Percentiles rank a stretch among this genome's conserved stretches.
Evolutionary conservation across 2,113 vertebrate genomes (phyloP).

Genomic region (Oncorhynchus mykiss): DNA sequence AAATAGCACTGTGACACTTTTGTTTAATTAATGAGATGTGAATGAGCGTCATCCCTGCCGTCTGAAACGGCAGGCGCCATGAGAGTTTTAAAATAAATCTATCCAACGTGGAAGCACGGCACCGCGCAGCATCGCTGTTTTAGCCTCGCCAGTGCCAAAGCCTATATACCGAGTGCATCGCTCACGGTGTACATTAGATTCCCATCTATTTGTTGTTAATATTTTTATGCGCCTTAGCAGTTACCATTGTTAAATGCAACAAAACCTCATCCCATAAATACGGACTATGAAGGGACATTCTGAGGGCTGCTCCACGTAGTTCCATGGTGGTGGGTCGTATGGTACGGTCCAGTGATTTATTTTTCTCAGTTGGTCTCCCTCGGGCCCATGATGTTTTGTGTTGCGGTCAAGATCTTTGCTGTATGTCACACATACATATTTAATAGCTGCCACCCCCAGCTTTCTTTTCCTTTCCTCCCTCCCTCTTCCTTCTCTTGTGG

Average conservation of each 20-base stretch:
- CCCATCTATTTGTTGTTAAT: no score
- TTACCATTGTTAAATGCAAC: no score
- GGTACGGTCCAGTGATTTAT: neutral
- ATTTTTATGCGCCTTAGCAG: no score
- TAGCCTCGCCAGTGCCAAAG: neutral
- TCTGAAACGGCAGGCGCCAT: neutral
- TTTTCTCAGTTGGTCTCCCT: neutral
- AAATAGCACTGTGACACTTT: constrained; percentile 48
- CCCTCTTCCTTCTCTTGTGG: constrained; percentile 1
- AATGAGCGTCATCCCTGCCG: constrained; percentile 22
- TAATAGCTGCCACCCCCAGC: neutral
- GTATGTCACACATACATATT: constrained; percentile 39
- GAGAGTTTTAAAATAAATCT: neutral
- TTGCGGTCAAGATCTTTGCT: neutral
- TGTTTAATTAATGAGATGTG: constrained; percentile 34
- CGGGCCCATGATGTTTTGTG: neutral
- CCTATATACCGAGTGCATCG: neutral
- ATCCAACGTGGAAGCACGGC: neutral
- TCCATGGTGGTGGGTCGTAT: neutral
- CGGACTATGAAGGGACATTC: neutral
- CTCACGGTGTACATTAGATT: neutral
- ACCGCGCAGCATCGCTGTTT: neutral
- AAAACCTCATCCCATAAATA: no score
- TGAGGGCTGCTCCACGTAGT: neutral
- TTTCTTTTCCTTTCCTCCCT: neutral